Evolutionary conservation across 2,888 invertebrate species (phyloP).

Genomic region (Bedellia somnulentella): DNA sequence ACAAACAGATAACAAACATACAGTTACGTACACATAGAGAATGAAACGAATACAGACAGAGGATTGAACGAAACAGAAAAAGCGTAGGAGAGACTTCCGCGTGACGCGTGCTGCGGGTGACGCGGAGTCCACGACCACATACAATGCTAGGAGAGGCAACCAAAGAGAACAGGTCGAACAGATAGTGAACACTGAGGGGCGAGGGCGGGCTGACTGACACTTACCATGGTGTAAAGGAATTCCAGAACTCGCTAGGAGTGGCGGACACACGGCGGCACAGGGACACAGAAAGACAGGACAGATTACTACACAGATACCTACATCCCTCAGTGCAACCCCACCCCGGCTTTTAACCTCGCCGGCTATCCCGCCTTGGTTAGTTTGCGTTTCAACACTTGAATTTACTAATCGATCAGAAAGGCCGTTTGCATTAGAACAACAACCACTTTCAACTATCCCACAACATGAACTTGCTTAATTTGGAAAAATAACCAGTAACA

Average conservation of each 20-base stretch:
- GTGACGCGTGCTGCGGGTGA: conserved; percentile 47
- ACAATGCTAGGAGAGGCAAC: conserved; percentile 60
- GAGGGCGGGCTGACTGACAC: conserved; percentile 72
- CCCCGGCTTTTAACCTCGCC: conserved; percentile 45
- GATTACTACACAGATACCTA: conserved; percentile 65
- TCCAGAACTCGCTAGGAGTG: conserved; percentile 95
- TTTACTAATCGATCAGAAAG: conserved; percentile 27
- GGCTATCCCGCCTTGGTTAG: conserved; percentile 47
- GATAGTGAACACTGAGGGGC: conserved; percentile 62
- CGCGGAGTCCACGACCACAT: conserved; percentile 47
- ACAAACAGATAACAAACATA: conserved; percentile 60
- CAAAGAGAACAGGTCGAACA: conserved; percentile 56
- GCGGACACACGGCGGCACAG: conserved; percentile 70
- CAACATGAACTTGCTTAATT: conserved; percentile 7
- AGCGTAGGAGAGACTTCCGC: conserved; percentile 49
- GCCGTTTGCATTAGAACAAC: conserved; percentile 60
- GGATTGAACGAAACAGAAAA: conserved; percentile 55
- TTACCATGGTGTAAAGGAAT: conserved; percentile 98
- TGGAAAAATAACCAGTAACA: conserved; percentile 10
- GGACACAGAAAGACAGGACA: conserved; percentile 70
- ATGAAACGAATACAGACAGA: conserved; percentile 61
- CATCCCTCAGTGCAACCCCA: conserved; percentile 61
- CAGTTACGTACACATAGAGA: conserved; percentile 64
- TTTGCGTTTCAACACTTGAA: conserved; percentile 55
- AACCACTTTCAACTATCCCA: conserved; percentile 20